These are phyloP conservation scores for Triplophysa bombifrons DNA, from an alignment of 2,797 vertebrate species.

Conservation along the genomic window DNA sequence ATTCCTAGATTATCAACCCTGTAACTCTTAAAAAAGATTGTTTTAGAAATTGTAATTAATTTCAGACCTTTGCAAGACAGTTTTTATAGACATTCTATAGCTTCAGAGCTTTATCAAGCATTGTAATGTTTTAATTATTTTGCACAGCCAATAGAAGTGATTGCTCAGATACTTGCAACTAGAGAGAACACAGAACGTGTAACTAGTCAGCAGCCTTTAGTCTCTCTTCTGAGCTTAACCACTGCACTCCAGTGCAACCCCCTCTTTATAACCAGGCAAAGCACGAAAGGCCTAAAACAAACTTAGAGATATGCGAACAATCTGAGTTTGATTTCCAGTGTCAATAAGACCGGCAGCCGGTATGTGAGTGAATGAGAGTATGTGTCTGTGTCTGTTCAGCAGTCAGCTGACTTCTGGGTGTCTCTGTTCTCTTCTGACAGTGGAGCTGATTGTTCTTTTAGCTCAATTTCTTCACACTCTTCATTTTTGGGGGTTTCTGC, in stretches of 20 bases:
- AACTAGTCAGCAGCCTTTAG: neutral
- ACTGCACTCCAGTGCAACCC: conserved; percentile 34
- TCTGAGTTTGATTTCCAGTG: conserved; percentile 48
- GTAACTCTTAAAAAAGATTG: neutral
- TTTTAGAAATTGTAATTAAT: neutral
- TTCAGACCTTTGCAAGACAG: conserved; percentile 21
- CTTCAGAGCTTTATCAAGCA: conserved; percentile 15
- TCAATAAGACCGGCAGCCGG: conserved; percentile 38
- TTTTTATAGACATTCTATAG: conserved; percentile 35
- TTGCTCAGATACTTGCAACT: conserved; percentile 23
- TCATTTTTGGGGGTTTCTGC: conserved; percentile 35
- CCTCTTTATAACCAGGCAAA: conserved; percentile 28
- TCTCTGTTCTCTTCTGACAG: conserved; percentile 68
- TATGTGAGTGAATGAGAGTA: conserved; percentile 44
- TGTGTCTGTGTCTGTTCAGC: conserved; percentile 60
- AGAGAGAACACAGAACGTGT: conserved; percentile 3
- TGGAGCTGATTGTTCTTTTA: conserved; percentile 69
- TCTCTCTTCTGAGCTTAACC: conserved; percentile 13
- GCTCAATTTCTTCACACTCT: conserved; percentile 60
- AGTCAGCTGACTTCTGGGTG: conserved; percentile 69
- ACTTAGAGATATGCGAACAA: conserved; percentile 32
- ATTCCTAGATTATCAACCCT: neutral
- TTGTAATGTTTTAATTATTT: conserved; percentile 46
- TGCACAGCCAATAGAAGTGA: conserved; percentile 1
- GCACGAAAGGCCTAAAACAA: conserved; percentile 37